Conservation (phyloP, 2,113 vertebrate species). For the Hystrix brachyura region DNA sequence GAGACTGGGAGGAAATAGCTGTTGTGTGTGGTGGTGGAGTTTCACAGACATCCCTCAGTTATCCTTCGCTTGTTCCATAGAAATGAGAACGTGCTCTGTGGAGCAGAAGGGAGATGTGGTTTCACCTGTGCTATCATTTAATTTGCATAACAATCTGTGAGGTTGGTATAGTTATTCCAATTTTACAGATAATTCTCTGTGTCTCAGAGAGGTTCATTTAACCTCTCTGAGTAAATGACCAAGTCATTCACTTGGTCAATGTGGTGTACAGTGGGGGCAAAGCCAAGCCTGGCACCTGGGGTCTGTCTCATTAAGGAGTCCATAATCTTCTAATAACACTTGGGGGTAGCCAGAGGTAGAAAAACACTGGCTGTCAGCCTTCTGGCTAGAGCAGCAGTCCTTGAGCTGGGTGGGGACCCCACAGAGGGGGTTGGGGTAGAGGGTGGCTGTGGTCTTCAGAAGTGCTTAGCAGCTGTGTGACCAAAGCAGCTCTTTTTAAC, state of each 20-base stretch:
- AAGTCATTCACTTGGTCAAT: not conserved
- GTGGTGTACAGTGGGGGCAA: not conserved
- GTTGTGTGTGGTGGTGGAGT: not conserved
- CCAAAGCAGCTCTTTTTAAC: not conserved
- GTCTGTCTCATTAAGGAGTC: not conserved
- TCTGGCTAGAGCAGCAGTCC: not conserved
- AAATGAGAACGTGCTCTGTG: not conserved
- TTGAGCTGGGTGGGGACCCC: not conserved
- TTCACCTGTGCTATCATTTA: not conserved
- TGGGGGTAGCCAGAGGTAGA: rapidly evolving
- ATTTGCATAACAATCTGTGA: not conserved
- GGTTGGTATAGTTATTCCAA: not conserved
- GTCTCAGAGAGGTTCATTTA: not conserved
- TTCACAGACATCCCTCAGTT: not conserved
- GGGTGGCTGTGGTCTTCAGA: not conserved
- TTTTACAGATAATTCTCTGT: not conserved
- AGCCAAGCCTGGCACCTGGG: not conserved
- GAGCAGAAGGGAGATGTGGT: not conserved
- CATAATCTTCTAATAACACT: not conserved
- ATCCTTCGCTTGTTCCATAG: not conserved
- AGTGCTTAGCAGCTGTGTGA: not conserved
- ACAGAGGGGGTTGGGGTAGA: rapidly evolving
- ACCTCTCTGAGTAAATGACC: not conserved
- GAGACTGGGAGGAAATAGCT: constrained; percentile 47
- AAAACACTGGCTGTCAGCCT: not conserved